Conservation (phyloP, 2,797 vertebrate genomes). For the Falco peregrinus region DNA sequence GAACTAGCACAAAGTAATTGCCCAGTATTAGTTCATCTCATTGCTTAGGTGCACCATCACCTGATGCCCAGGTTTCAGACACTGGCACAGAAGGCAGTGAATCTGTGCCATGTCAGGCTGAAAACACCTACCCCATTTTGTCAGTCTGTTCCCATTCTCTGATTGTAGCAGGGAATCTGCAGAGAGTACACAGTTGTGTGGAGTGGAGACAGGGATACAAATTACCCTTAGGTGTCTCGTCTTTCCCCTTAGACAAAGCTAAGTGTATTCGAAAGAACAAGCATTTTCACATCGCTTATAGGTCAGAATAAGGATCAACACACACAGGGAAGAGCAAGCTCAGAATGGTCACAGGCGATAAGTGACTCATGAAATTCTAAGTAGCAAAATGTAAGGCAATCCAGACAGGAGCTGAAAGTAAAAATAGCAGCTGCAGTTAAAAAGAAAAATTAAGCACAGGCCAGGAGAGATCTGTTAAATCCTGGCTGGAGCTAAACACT, state of each 20-base stretch:
- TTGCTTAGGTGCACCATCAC: not conserved
- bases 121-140: not conserved
- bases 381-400: not conserved
- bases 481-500: not conserved
- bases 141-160: not conserved
- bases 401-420: not conserved
- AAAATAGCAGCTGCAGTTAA: not conserved
- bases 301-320: not conserved
- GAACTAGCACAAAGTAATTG: not conserved
- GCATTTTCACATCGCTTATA: not conserved
- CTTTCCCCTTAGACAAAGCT: not conserved
- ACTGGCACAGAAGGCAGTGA: not conserved
- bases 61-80: not conserved
- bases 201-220: not conserved
- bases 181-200: not conserved
- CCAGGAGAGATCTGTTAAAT: not conserved
- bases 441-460: not conserved
- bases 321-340: not conserved
- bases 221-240: not conserved
- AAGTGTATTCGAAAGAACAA: not conserved
- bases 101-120: not conserved
- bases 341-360: not conserved
- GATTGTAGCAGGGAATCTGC: not conserved
- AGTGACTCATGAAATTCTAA: slow-evolving; percentile 12
- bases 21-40: not conserved